phyloP scores from a whole-genome alignment of 1,140 invertebrate species.

The Scylla paramamosain region DNA sequence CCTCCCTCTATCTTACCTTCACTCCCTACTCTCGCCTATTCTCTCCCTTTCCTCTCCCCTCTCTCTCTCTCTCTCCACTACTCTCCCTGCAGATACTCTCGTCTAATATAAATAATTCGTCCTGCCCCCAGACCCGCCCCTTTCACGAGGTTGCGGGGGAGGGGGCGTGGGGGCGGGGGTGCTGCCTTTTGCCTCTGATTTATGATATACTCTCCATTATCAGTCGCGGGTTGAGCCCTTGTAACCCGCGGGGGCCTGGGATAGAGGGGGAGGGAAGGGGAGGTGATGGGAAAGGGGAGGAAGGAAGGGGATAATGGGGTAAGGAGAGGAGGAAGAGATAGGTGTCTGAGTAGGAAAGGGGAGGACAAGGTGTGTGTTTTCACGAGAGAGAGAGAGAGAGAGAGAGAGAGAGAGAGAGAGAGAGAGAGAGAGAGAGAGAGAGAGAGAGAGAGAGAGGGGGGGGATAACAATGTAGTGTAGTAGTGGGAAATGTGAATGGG shows the following conservation, averaged over 20 bases:
- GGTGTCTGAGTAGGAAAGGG: background rate
- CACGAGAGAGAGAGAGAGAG: background rate
- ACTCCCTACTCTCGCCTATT: no score
- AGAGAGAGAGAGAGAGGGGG: background rate
- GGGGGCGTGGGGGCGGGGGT: no score
- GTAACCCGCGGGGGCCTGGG: background rate
- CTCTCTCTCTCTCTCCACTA: no score
- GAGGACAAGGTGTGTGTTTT: background rate
- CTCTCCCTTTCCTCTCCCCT: no score
- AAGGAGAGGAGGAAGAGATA: background rate
- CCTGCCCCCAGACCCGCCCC: no score
- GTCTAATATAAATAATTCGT: no score
- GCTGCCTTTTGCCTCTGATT: slow-evolving; percentile 16
- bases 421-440: background rate
- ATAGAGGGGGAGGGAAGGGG: background rate
- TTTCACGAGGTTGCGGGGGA: no score
- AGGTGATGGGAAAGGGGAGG: background rate
- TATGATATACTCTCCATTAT: slow-evolving; percentile 11
- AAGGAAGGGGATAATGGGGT: background rate
- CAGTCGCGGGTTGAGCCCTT: background rate
- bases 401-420: background rate
- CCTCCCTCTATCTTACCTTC: no score
- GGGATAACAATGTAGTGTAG: background rate
- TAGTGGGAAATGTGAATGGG: background rate
- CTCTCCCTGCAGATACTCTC: no score